Base-by-base conservation (phyloP, 1,140 invertebrate species). In the Zaprionus vittiger region DNA sequence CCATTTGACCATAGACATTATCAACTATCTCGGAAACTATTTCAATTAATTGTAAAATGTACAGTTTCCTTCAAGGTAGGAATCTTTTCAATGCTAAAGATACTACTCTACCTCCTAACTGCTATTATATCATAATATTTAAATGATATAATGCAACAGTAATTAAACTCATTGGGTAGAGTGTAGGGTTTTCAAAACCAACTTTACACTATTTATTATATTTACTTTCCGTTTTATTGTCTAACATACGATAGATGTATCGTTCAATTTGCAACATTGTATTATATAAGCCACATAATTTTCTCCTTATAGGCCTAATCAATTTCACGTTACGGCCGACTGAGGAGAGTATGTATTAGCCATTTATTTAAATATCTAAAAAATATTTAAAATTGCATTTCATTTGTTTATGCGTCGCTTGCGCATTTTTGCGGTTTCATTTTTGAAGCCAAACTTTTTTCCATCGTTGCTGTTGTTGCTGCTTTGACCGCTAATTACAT, bases 401-500 rank as follows among this genome's bases (percentile, higher is more conserved):
- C 73, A 73, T 80, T 80, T 81, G 61, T 56, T 81, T 76, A 61
- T 65, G 65, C 17, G 66, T 55, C 52, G 52, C 61, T 75, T 63
- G 65, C 77, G 61, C 54, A 80, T 83, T 84, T 81, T 83, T 84
- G 78, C 73, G 78, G 78, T 84, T 81, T 74, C 63, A 62, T 71
- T 81, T 73, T 65, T 81, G 11, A 63, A 26, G 47, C 6, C 34
- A 64, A 41, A 6, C 15, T 57, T 60, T 76, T 52, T 61, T 56
- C 20, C 41, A 15, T 60, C 49, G 22, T 49, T 57, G 28, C 38
- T 57, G 12, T 73, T 70, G 49, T 64, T 47, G 52, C 60, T 60
- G 72, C 83, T 83, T 87, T 83, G 77, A 81, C 81, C 78, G 74
- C 83, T 87, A 87, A 87, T 87, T 87, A 79, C 78, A 89, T 87